Conservation (phyloP, 2,797 vertebrate species). For the Coilia nasus region DNA sequence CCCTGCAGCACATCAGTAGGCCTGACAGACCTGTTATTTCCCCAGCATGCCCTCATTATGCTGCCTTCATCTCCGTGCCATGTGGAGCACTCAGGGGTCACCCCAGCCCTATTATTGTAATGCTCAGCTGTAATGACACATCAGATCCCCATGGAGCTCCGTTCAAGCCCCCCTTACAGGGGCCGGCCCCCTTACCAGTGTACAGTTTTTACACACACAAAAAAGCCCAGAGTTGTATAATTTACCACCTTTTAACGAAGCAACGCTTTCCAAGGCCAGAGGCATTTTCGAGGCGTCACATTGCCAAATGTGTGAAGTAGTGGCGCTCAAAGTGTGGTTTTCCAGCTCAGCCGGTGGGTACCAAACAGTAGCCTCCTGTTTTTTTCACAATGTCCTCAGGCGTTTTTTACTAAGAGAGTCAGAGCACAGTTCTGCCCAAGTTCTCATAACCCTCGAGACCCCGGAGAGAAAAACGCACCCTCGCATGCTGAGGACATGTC, state of each 20-base stretch:
- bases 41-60: constrained; percentile 76
- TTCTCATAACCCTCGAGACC: constrained; percentile 21
- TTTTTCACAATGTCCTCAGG: constrained; percentile 76
- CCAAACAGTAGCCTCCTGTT: constrained; percentile 47
- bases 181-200: not conserved
- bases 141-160: constrained; percentile 25
- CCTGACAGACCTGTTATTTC: constrained; percentile 74
- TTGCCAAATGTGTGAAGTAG: not conserved
- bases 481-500: constrained; percentile 63
- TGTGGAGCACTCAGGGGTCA: constrained; percentile 64
- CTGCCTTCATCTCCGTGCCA: constrained; percentile 67
- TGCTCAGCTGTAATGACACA: constrained; percentile 62
- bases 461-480: not conserved
- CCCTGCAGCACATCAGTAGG: constrained; percentile 62
- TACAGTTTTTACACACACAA: not conserved
- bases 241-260: constrained; percentile 7
- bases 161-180: not conserved
- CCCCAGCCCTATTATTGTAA: constrained; percentile 61
- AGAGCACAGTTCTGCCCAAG: constrained; percentile 64
- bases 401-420: constrained; percentile 59
- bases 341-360: constrained; percentile 52
- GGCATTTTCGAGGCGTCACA: not conserved
- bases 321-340: not conserved
- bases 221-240: not conserved
- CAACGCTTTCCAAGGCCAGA: not conserved